phyloP scores from a whole-genome alignment of 2,113 vertebrate species.

The Illadopsis cleaveri region DNA sequence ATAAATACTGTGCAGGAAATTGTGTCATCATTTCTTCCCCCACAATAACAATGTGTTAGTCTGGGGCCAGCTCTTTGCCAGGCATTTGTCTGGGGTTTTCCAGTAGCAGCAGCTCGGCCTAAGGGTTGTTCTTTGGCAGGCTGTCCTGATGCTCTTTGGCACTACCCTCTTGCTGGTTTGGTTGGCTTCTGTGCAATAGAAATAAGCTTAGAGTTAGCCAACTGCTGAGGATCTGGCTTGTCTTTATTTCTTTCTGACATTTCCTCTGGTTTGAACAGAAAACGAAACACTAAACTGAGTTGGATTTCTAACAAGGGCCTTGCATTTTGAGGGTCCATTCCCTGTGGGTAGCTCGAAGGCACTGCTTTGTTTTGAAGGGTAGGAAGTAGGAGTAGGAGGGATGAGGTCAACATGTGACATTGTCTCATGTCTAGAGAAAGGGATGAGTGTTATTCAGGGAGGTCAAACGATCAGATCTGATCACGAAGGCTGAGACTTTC shows the following conservation, averaged over 20 bases:
- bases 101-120: constrained; percentile 44
- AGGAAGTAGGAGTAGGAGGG: neutral
- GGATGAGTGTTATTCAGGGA: neutral
- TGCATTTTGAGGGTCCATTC: neutral
- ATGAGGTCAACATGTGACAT: neutral
- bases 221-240: neutral
- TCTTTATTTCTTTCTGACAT: constrained; percentile 24
- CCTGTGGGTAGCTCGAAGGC: neutral
- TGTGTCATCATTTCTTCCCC: constrained; percentile 34
- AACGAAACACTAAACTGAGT: neutral
- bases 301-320: neutral
- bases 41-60: constrained; percentile 40
- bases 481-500: neutral
- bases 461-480: neutral
- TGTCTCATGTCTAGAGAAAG: neutral
- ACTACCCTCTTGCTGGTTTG: constrained; percentile 25
- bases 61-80: neutral
- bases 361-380: neutral
- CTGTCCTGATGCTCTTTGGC: constrained; percentile 37
- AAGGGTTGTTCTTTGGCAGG: constrained; percentile 40
- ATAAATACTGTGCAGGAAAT: constrained; percentile 50
- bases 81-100: constrained; percentile 53
- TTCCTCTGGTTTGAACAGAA: constrained; percentile 25
- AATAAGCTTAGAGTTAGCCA: constrained; percentile 13
- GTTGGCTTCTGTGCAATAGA: constrained; percentile 48